Evolutionary conservation across 2,113 vertebrate genomes (phyloP).

Genomic region (Caloenas nicobarica): DNA sequence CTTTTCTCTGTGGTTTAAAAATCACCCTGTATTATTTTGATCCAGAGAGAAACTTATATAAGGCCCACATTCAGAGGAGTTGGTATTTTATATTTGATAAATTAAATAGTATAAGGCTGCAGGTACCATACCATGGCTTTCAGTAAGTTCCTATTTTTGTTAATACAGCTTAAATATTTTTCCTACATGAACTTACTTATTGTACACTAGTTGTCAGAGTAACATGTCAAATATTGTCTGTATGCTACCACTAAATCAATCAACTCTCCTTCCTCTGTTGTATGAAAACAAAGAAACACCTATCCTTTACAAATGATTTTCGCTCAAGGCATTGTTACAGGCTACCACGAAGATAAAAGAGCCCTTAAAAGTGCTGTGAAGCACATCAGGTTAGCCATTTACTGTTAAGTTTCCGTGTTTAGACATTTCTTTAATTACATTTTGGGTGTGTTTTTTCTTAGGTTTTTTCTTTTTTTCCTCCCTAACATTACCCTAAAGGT

Average conservation of each 20-base stretch:
- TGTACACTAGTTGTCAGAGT: not conserved
- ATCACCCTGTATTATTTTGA: not conserved
- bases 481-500: slow-evolving; percentile 49
- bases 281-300: slow-evolving; percentile 21
- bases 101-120: not conserved
- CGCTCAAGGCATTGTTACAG: slow-evolving; percentile 70
- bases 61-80: not conserved
- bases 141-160: not conserved
- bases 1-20: not conserved
- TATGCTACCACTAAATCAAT: not conserved
- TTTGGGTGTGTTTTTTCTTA: not conserved
- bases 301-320: slow-evolving; percentile 1
- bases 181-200: not conserved
- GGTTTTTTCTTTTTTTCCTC: not conserved
- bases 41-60: not conserved
- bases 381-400: slow-evolving; percentile 62
- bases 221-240: not conserved
- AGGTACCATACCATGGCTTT: not conserved
- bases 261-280: not conserved
- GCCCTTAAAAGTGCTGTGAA: slow-evolving; percentile 39
- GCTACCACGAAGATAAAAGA: slow-evolving; percentile 58
- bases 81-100: not conserved
- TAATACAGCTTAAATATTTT: not conserved
- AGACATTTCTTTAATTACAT: slow-evolving; percentile 75
- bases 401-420: slow-evolving; percentile 37